Conservation (phyloP, 1,140 invertebrate genomes). For the Globodera ellingtonae region DNA sequence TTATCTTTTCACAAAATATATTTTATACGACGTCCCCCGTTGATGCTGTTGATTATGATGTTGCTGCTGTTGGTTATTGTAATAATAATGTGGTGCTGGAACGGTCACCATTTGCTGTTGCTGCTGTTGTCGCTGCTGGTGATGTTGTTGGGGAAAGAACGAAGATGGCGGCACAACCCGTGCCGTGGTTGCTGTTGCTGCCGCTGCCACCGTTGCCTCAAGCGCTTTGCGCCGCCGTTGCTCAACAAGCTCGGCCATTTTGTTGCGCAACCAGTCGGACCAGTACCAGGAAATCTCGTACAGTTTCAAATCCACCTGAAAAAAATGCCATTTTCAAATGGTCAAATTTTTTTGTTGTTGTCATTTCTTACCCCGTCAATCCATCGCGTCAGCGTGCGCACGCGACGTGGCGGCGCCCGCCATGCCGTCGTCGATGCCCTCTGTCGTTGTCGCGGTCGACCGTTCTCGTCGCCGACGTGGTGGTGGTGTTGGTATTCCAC, state of each 20-base stretch:
- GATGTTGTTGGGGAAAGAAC: background rate
- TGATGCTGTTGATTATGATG: too few relatives aligned
- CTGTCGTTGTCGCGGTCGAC: conserved; percentile 15
- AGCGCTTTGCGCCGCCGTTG: background rate
- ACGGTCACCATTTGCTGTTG: background rate
- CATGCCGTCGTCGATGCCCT: background rate
- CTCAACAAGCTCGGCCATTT: background rate
- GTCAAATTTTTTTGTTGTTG: background rate
- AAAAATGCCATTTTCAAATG: conserved; percentile 12
- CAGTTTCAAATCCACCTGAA: conserved; percentile 48
- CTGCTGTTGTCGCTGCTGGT: conserved; percentile 1
- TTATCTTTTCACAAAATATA: too few relatives aligned
- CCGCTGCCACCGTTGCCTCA: background rate
- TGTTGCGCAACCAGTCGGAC: conserved; percentile 34
- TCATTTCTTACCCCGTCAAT: conserved; percentile 34
- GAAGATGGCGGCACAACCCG: background rate
- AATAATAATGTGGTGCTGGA: background rate
- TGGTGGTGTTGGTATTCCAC: background rate
- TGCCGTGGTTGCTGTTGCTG: conserved; percentile 2
- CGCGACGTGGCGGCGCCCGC: conserved; percentile 4
- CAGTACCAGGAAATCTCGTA: conserved; percentile 53
- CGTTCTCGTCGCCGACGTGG: conserved; percentile 19
- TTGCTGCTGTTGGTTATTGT: too few relatives aligned
- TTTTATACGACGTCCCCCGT: too few relatives aligned
- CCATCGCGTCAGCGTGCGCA: conserved; percentile 37